A percentile compares a stretch with the other conserved stretches of the same genome.
phyloP scores from a whole-genome alignment of 2,113 vertebrate genomes.

The Salminus brasiliensis region DNA sequence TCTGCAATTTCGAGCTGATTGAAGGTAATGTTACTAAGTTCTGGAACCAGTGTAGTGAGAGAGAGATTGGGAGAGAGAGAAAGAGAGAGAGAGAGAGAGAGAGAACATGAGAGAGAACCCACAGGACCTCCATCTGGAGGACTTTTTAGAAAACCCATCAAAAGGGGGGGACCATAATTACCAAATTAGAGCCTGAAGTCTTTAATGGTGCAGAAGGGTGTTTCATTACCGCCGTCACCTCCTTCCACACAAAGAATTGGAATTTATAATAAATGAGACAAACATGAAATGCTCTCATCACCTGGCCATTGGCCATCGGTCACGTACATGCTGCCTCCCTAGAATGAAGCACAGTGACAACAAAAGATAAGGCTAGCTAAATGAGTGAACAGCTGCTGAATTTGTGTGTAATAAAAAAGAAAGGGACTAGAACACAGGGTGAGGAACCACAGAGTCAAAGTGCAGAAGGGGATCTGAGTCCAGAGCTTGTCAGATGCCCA shows the following conservation, averaged over 20 bases:
- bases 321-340: too few relatives aligned
- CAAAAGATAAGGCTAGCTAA: too few relatives aligned
- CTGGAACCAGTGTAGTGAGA: neutral
- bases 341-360: too few relatives aligned
- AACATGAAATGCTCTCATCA: too few relatives aligned
- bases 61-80: neutral
- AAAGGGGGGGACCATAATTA: neutral
- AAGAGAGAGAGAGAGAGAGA: neutral
- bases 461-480: too few relatives aligned
- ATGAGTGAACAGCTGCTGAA: too few relatives aligned
- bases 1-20: neutral
- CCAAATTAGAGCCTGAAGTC: slow-evolving; percentile 12
- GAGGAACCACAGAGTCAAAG: too few relatives aligned
- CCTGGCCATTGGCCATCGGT: neutral
- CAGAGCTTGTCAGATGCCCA: too few relatives aligned
- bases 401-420: too few relatives aligned
- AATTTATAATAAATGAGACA: too few relatives aligned
- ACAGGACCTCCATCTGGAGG: neutral
- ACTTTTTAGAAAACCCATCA: neutral
- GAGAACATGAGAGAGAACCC: neutral
- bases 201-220: neutral
- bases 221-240: neutral
- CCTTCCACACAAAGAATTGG: too few relatives aligned
- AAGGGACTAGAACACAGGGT: too few relatives aligned
- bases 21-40: neutral